Conservation (phyloP, 2,888 invertebrate species). For the Hypsopygia costalis region DNA sequence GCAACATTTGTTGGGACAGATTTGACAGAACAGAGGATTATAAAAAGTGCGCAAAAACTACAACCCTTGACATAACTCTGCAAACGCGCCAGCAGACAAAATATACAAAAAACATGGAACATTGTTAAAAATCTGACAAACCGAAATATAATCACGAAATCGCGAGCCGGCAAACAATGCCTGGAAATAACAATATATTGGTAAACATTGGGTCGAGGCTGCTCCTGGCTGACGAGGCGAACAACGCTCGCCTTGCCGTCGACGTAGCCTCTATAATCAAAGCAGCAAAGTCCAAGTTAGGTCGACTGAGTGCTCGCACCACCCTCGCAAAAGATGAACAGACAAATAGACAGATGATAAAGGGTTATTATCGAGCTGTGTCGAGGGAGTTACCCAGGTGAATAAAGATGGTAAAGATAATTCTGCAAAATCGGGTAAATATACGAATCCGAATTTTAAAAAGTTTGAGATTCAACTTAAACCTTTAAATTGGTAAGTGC, state of each 20-base stretch:
- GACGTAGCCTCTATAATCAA: too few relatives aligned
- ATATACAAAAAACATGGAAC: constrained; percentile 7
- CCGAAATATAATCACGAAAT: constrained; percentile 51
- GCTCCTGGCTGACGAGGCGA: constrained; percentile 6
- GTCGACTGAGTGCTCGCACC: constrained; percentile 6
- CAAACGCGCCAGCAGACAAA: constrained; percentile 3
- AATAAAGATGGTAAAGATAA: constrained; percentile 2
- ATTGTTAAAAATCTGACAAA: constrained; percentile 59
- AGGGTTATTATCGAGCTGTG: constrained; percentile 45
- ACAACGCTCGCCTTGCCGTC: background rate
- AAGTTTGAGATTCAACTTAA: too few relatives aligned
- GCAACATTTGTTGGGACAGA: too few relatives aligned
- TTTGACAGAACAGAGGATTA: too few relatives aligned
- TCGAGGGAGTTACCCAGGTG: constrained; percentile 15
- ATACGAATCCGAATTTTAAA: too few relatives aligned
- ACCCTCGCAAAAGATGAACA: constrained; percentile 28
- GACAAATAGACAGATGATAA: constrained; percentile 25
- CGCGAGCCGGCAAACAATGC: constrained; percentile 39
- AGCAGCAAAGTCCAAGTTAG: too few relatives aligned
- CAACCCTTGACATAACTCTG: too few relatives aligned
- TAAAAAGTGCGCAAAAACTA: too few relatives aligned
- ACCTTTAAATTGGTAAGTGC: too few relatives aligned
- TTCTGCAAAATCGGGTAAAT: constrained; percentile 2
- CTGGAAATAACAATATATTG: constrained; percentile 44
- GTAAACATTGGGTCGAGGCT: constrained; percentile 35